These are phyloP conservation scores for Ictalurus punctatus DNA, from an alignment of 2,113 vertebrate genomes.

Conservation along the genomic window DNA sequence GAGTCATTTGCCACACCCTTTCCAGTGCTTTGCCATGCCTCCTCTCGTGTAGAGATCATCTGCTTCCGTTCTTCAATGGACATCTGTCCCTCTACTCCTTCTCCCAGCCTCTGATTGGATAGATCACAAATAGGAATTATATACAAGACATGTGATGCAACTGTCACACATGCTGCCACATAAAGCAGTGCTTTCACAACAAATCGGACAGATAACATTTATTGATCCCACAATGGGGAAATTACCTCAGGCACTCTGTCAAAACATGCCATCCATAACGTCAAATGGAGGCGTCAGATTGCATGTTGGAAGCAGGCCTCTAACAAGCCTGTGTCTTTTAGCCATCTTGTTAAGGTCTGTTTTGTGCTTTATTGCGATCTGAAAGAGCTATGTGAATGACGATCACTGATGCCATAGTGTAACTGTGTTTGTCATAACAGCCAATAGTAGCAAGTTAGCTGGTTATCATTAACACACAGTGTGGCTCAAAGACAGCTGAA, in stretches of 20 bases:
- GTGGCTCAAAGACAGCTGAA: background rate
- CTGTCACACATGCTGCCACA: background rate
- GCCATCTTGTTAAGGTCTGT: background rate
- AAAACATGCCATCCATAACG: background rate
- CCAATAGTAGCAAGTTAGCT: background rate
- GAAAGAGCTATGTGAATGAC: background rate
- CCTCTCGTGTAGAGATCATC: conserved; percentile 87
- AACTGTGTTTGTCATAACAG: background rate
- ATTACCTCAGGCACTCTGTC: background rate
- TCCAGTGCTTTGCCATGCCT: conserved; percentile 90
- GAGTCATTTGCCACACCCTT: conserved; percentile 93
- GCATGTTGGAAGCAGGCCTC: background rate
- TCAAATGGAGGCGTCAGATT: background rate
- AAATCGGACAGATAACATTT: too few species aligned
- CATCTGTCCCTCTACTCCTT: conserved; percentile 84
- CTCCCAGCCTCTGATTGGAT: conserved; percentile 75
- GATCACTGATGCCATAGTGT: background rate
- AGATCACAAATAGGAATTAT: background rate
- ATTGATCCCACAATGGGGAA: too few species aligned
- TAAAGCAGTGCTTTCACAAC: background rate
- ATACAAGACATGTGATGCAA: background rate
- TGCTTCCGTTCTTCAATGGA: conserved; percentile 95
- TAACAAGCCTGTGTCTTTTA: background rate
- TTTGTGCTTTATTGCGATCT: background rate
- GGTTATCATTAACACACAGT: background rate